These are phyloP conservation scores for Paedocypris sp. DNA, from an alignment of 2,113 vertebrate species.

Conservation along the genomic window DNA sequence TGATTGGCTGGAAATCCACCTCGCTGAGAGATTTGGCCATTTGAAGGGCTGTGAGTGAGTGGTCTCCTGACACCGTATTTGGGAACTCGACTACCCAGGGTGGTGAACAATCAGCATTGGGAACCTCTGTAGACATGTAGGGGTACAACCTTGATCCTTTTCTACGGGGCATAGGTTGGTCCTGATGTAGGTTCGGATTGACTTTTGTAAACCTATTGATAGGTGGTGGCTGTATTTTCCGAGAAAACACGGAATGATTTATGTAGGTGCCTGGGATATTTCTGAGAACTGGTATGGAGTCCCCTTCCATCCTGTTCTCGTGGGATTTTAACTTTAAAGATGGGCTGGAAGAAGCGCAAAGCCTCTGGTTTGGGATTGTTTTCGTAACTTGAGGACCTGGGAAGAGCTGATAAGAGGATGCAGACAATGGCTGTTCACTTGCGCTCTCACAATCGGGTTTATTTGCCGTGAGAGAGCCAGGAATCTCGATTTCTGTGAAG, in stretches of 20 bases:
- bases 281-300: slow-evolving; percentile 43
- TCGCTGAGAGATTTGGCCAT: slow-evolving; percentile 64
- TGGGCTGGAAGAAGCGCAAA: slow-evolving; percentile 38
- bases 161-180: slow-evolving; percentile 25
- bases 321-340: slow-evolving; percentile 37
- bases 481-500: slow-evolving; percentile 71
- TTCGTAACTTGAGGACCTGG: slow-evolving; percentile 48
- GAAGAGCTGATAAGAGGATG: slow-evolving; percentile 65
- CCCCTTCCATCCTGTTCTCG: slow-evolving; percentile 33
- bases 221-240: slow-evolving; percentile 24
- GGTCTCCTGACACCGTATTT: slow-evolving; percentile 49
- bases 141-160: slow-evolving; percentile 44
- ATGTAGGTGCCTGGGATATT: slow-evolving; percentile 50
- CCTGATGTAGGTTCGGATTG: slow-evolving; percentile 38
- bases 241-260: slow-evolving; percentile 47
- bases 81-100: slow-evolving; percentile 49
- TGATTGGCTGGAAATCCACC: slow-evolving; percentile 47
- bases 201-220: slow-evolving; percentile 40
- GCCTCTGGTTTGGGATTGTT: slow-evolving; percentile 36
- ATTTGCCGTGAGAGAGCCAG: slow-evolving; percentile 49
- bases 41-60: slow-evolving; percentile 63
- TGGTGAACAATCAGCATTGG: slow-evolving; percentile 24
- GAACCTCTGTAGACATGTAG: slow-evolving; percentile 35
- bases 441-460: slow-evolving; percentile 33
- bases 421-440: slow-evolving; percentile 32